These are phyloP conservation scores for Montifringilla adamsi DNA, from an alignment of 2,113 vertebrate species.

Conservation along the genomic window DNA sequence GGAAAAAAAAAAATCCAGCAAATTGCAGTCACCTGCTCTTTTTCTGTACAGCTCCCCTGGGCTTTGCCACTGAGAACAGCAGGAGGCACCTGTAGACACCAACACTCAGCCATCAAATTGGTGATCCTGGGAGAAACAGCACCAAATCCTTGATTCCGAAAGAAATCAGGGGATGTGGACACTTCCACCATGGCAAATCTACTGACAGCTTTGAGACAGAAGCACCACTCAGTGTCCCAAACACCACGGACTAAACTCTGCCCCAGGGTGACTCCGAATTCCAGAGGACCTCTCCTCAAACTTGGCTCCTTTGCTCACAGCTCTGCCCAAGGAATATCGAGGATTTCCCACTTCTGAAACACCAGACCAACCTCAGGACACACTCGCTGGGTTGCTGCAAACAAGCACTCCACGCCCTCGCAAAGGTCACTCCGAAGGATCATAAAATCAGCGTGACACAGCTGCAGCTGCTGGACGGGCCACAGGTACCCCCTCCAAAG, in stretches of 20 bases:
- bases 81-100: background rate
- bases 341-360: background rate
- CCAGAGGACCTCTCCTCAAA: background rate
- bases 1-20: background rate
- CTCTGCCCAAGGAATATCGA: background rate
- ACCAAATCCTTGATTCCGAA: background rate
- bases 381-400: background rate
- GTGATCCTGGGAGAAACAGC: background rate
- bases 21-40: background rate
- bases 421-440: background rate
- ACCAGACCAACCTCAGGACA: background rate
- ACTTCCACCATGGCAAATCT: background rate
- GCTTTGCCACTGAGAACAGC: background rate
- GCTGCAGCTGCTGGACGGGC: background rate
- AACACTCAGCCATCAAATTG: fast-evolving
- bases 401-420: fast-evolving
- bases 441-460: background rate
- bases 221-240: background rate
- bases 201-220: background rate
- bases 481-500: background rate
- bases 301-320: background rate
- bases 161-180: background rate
- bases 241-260: background rate
- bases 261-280: background rate
- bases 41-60: background rate